phyloP scores from a whole-genome alignment of 2,888 invertebrate genomes.

The Fabriciana adippe region DNA sequence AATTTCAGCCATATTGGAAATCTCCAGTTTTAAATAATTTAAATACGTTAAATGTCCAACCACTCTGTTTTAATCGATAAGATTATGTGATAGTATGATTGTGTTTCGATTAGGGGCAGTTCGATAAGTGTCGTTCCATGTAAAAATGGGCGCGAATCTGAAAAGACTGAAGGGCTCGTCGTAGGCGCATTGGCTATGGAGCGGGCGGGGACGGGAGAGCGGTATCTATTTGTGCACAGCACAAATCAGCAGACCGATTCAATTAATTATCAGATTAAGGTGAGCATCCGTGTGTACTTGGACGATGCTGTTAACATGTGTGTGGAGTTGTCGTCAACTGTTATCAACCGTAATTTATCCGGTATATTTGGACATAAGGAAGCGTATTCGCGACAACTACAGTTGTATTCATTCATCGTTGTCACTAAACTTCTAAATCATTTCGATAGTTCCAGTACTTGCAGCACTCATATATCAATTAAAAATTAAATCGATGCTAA shows the following conservation, averaged over 20 bases:
- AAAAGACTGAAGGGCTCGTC: conserved; percentile 77
- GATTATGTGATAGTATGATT: neutral
- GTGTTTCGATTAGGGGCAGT: conserved; percentile 62
- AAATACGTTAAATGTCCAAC: neutral
- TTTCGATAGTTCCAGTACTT: neutral
- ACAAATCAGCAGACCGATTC: conserved; percentile 80
- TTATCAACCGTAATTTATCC: conserved; percentile 50
- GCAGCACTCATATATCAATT: neutral
- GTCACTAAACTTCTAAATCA: conserved; percentile 13
- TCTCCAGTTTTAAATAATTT: neutral
- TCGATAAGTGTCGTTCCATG: conserved; percentile 75
- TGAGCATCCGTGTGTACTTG: conserved; percentile 74
- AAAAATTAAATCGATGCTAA: conserved; percentile 7
- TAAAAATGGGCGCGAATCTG: conserved; percentile 80
- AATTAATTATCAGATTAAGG: conserved; percentile 83
- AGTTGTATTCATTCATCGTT: conserved; percentile 25
- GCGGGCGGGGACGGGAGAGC: conserved; percentile 51
- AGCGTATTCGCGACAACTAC: conserved; percentile 32
- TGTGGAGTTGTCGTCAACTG: conserved; percentile 54
- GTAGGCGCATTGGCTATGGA: conserved; percentile 50
- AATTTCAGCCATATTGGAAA: conserved; percentile 42
- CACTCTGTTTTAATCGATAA: neutral
- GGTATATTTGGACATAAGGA: conserved; percentile 42
- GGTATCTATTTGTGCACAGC: conserved; percentile 76
- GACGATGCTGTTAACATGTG: conserved; percentile 58